Evolutionary conservation across 92 coral and sea anemone genomes (phyloP), one percentile per base, ranked within the genome.

Genomic region (Anthopleura xanthogrammica): DNA sequence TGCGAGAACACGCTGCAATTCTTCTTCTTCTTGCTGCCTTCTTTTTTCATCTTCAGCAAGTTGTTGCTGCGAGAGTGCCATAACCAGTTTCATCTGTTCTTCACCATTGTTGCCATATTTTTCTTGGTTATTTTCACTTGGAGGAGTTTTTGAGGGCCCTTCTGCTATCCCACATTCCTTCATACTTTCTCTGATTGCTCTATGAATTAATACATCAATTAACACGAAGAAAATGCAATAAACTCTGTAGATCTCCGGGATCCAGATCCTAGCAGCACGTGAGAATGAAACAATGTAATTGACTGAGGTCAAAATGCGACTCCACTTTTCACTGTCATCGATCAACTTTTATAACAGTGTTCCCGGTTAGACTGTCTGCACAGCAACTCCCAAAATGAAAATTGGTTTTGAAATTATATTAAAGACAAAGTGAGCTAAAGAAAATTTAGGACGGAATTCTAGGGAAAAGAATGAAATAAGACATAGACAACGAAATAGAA

Each of bases 131-230:
- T 85, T 81, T 20, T 66, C 78, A 29, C 58, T 48, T 1, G 78
- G 82, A 71, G 74, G 78, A 50, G 89, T 62, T 60, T 85, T 19
- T 7, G 84, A 22, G 3, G 86, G 85, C 20, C 80, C 86, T 74
- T 75, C 92, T 19, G 86, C 77, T 20, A 79, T 50, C 41, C 90
- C 90, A 48, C 88, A 75, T 54, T 82, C 86, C 73, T 68, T 80
- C 82, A 97, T 85, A 60, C 99, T 97, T 77, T 94, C 99, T 56
- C 92, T 89, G 75, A 96, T 96, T 65, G 99, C 99, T 80, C 99
- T 96, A 72, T 19, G 39, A 72, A 57, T n/a, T 42, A 50, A 43
- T 46, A 46, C 7, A 46, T 46, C 3, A 5, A 46, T 46, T 5
- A 46, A 46, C 5, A 43, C 5, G 9, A 46, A 29, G 36, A 29